Evolutionary conservation across 2,888 invertebrate species (phyloP), one percentile per base, ranked within the genome.

Genomic region (Drosophila pegasa): DNA sequence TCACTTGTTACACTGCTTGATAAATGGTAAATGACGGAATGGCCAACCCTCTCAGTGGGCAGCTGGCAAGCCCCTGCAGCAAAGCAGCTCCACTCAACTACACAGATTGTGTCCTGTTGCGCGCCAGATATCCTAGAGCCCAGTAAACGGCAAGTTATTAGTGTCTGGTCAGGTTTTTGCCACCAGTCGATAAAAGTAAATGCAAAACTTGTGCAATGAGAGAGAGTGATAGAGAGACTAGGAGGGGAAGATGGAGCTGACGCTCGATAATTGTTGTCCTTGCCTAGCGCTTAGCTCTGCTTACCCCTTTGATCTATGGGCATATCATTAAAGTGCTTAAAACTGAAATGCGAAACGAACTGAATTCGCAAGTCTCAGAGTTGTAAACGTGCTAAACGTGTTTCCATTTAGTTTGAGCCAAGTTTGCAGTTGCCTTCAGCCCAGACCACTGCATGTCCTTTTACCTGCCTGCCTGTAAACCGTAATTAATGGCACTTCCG

Each of bases 401-500:
- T 76, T 78, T 72, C 47, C 66, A 60, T 76, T 65, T 61, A 58
- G 20, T 80, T 86, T 70, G 33, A 10, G 41, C 31, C 37, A 38
- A 66, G 65, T 67, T 72, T 52, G 31, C 62, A 63, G 59, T 58
- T 57, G 66, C 52, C 16, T 55, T 10, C n/a, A 9, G 9, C n/a
- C 48, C n/a, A 14, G 3, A 20, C 14, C 47, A 1, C n/a, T 2
- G 14, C 9, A 9, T 14, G 10, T 29, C 29, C 55, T 27, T 25
- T 29, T 47, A 14, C 25, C 27, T 20, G 6, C 41, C 55, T 22
- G 33, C 16, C 64, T 35, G 38, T 58, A 58, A 25, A 48, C 71
- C 73, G 66, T 78, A 83, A 83, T 83, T 86, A 86, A 83, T 80
- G 87, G 75, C 74, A 70, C 79, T 74, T 86, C 77, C 87, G 69